A percentile compares a stretch with the other conserved stretches of the same genome.
Evolutionary conservation across 2,888 invertebrate genomes (phyloP).

Genomic region (Diarsia brunnea): DNA sequence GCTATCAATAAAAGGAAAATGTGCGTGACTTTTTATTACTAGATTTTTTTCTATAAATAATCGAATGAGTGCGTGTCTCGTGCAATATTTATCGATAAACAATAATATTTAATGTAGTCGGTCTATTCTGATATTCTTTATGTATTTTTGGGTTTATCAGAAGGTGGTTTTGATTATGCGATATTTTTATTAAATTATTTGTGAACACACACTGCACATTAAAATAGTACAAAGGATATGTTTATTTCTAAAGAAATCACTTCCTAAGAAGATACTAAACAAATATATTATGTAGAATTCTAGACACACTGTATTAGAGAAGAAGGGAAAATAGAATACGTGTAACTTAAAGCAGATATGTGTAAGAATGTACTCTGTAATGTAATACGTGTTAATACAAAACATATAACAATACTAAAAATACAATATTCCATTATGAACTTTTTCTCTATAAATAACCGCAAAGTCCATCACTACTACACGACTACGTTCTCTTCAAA

Average conservation of each 20-base stretch:
- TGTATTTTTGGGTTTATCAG: background rate
- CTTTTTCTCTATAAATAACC: background rate
- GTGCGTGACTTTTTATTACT: slow-evolving; percentile 39
- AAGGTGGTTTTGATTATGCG: background rate
- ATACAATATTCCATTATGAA: background rate
- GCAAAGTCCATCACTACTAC: background rate
- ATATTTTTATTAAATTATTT: background rate
- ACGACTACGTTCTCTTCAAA: background rate
- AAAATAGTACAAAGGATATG: no score
- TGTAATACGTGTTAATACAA: no score
- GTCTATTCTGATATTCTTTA: background rate
- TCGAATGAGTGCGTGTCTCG: background rate
- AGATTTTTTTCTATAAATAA: slow-evolving; percentile 32
- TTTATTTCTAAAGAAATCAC: no score
- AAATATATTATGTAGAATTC: no score
- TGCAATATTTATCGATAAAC: background rate
- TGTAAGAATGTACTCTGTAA: no score
- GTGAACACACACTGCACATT: no score
- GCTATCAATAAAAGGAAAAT: slow-evolving; percentile 12
- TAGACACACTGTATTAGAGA: no score
- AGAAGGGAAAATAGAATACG: no score
- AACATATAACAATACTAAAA: no score
- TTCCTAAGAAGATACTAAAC: no score
- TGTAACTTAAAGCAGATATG: no score
- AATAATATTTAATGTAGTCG: background rate